Evolutionary conservation across 2,797 vertebrate species (phyloP).

Genomic region (Amblyopsis hoosieri): DNA sequence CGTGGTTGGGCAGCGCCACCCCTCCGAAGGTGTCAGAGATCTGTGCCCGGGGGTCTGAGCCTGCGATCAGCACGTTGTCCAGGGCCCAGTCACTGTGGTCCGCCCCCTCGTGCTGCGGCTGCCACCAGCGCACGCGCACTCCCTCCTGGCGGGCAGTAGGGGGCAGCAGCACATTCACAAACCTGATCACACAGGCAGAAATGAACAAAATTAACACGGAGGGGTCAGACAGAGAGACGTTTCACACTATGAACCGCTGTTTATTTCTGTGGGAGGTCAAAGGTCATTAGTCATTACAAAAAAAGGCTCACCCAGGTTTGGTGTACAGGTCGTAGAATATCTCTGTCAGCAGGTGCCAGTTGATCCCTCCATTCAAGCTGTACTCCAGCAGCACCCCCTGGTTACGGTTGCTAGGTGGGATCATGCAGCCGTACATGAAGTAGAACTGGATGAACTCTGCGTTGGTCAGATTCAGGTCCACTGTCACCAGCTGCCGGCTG

Average conservation of each 20-base stretch:
- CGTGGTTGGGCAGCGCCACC: conserved; percentile 87
- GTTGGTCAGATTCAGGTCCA: conserved; percentile 94
- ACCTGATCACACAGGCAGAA: conserved; percentile 71
- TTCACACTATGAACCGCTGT: no score
- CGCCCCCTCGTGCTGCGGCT: conserved; percentile 90
- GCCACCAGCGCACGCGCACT: conserved; percentile 97
- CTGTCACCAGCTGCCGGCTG: conserved; percentile 91
- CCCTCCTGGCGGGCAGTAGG: conserved; percentile 86
- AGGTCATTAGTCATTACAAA: not conserved
- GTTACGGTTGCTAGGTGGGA: conserved; percentile 91
- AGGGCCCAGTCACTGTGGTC: conserved; percentile 97
- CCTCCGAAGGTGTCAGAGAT: conserved; percentile 97
- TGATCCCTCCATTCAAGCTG: conserved; percentile 94
- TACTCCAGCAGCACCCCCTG: conserved; percentile 97
- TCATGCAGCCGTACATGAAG: conserved; percentile 98
- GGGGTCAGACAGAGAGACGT: not conserved
- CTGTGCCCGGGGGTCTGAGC: conserved; percentile 88
- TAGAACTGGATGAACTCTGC: conserved; percentile 99
- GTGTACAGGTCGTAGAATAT: conserved; percentile 98
- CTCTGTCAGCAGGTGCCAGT: conserved; percentile 92
- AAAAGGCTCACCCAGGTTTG: conserved; percentile 87
- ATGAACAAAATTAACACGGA: not conserved
- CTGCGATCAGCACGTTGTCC: conserved; percentile 93
- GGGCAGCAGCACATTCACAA: conserved; percentile 96
- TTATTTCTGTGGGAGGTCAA: no score